Conservation (phyloP, 2,113 vertebrate species). For the Ictidomys tridecemlineatus region DNA sequence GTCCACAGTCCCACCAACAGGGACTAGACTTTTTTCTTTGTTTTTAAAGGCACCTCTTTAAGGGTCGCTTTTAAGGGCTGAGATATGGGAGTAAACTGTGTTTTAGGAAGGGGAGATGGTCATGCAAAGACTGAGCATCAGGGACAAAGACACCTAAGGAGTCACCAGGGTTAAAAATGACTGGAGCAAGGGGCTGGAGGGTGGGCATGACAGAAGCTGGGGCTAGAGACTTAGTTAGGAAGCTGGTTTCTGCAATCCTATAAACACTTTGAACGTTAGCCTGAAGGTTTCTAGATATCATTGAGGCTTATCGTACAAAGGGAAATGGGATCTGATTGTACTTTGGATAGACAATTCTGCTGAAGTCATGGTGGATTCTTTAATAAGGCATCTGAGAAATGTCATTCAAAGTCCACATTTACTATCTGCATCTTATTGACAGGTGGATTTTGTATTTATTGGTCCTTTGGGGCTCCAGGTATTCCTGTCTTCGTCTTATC, state of each 20-base stretch:
- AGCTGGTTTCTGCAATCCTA: background rate
- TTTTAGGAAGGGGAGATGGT: background rate
- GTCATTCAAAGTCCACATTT: background rate
- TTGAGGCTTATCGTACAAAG: background rate
- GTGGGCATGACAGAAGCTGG: background rate
- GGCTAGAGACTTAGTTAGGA: background rate
- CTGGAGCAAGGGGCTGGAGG: background rate
- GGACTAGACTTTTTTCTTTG: too few relatives aligned
- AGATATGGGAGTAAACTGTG: background rate
- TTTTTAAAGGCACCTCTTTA: background rate
- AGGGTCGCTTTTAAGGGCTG: background rate
- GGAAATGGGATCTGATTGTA: background rate
- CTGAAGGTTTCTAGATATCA: background rate
- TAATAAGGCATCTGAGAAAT: background rate
- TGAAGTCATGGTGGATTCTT: background rate
- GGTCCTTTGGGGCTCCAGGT: background rate
- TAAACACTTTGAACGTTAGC: background rate
- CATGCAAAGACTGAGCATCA: background rate
- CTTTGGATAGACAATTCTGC: background rate
- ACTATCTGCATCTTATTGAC: background rate
- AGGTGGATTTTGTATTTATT: conserved; percentile 6
- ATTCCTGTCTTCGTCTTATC: conserved; percentile 7
- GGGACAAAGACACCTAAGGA: background rate
- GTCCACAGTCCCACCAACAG: too few relatives aligned
- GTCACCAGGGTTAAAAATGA: background rate